Evolutionary conservation across 2,888 invertebrate genomes (phyloP).

Genomic region (Anorthoa munda): DNA sequence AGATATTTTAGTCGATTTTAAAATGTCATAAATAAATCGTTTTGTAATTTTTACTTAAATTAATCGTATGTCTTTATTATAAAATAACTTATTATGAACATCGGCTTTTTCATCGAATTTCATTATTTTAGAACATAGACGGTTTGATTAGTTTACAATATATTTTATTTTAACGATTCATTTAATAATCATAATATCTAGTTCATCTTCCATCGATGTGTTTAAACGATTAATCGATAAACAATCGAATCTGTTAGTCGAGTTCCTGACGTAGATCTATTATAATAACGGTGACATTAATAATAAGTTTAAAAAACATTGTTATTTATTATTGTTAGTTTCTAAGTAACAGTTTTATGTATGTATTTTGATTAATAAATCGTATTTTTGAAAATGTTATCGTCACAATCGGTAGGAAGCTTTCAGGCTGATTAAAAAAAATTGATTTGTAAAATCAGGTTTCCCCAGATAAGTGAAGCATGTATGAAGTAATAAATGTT

Average conservation of each 20-base stretch:
- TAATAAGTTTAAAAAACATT: constrained; percentile 60
- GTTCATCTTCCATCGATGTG: constrained; percentile 51
- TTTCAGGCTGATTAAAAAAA: constrained; percentile 80
- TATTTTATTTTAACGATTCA: constrained; percentile 23
- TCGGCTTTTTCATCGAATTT: constrained; percentile 50
- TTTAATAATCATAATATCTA: constrained; percentile 34
- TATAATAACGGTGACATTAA: constrained; percentile 61
- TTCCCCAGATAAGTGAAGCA: constrained; percentile 77
- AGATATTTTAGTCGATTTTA: constrained; percentile 65
- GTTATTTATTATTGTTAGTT: constrained; percentile 66
- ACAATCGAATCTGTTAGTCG: constrained; percentile 61
- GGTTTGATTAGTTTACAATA: constrained; percentile 40
- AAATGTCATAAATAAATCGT: constrained; percentile 46
- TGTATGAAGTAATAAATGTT: constrained; percentile 84
- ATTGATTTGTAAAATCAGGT: constrained; percentile 5
- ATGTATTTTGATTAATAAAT: constrained; percentile 81
- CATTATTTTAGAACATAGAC: constrained; percentile 48
- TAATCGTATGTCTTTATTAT: constrained; percentile 34
- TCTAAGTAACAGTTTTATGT: constrained; percentile 71
- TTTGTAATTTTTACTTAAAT: constrained; percentile 55
- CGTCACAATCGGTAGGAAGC: constrained; percentile 89
- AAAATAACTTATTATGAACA: constrained; percentile 32
- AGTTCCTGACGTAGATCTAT: constrained; percentile 72
- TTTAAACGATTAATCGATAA: constrained; percentile 46
- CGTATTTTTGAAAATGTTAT: constrained; percentile 70